Conservation (phyloP, 2,113 vertebrate genomes). For the Apeltes quadracus region DNA sequence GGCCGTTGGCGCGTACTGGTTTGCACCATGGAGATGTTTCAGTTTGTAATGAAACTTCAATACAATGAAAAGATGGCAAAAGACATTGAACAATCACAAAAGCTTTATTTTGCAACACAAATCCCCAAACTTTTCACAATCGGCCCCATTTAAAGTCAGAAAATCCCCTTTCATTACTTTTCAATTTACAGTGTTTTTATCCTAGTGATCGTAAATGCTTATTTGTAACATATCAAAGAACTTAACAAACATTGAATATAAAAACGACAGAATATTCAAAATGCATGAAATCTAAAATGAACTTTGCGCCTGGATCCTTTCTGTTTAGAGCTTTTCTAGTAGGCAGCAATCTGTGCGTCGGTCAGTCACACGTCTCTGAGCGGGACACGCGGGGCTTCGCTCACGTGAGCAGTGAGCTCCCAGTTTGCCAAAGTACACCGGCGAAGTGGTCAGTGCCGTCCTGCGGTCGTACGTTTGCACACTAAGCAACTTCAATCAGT, state of each 20-base stretch:
- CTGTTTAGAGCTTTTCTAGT: conserved; percentile 7
- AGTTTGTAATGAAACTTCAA: background rate
- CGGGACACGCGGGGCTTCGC: background rate
- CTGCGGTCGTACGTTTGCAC: conserved; percentile 6
- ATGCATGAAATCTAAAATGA: conserved; percentile 46
- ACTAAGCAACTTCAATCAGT: conserved; percentile 12
- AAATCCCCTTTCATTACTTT: conserved; percentile 37
- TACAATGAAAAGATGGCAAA: background rate
- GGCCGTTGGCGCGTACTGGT: too few species aligned
- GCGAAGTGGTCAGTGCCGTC: conserved; percentile 19
- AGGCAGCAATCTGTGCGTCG: conserved; percentile 2
- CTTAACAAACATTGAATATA: conserved; percentile 32
- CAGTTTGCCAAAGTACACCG: conserved; percentile 7
- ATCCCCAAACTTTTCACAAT: conserved; percentile 6
- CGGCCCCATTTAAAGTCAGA: conserved; percentile 5
- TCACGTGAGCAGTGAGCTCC: background rate
- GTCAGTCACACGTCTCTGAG: background rate
- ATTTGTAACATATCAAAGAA: conserved; percentile 23
- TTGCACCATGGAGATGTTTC: too few species aligned
- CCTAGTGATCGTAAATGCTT: conserved; percentile 23
- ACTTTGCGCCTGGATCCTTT: background rate
- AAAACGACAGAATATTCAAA: conserved; percentile 38
- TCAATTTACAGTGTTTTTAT: conserved; percentile 5
- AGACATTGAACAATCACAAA: background rate
- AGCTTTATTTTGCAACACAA: conserved; percentile 54